Base-by-base conservation (phyloP, 2,797 vertebrate species). In the Strix occidentalis region DNA sequence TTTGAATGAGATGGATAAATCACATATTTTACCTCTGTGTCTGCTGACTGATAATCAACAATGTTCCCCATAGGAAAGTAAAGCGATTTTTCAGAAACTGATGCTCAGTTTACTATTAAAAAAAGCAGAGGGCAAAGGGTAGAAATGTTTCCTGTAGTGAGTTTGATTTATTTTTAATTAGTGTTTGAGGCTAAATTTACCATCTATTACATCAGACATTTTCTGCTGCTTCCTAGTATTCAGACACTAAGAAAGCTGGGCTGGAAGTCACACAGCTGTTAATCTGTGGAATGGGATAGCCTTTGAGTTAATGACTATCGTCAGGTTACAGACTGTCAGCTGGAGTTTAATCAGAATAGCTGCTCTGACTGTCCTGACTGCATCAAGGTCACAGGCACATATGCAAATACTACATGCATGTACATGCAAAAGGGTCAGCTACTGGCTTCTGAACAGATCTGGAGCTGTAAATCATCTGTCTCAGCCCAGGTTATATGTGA, bases 241-340 rank as follows among this genome's bases (percentile, higher is more conserved):
- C 58, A 91, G 65, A 85, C 43, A 45, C 50, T n/a, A 31, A 70
- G 72, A 86, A 85, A 93, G 48, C 48, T 5, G 3, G 46, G 54
- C 57, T 96, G 86, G 57, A 94, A 95, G 70, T 72, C 43, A 5
- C 75, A 68, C 86, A 96, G 86, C 68, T 95, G 86, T 75, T 93
- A 41, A 95, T 83, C 15, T 95, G 64, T 89, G 80, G 76, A 80
- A 90, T 74, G 75, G 66, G 33, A 78, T 9, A 74, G n/a, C 41
- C 54, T 79, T 87, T 68, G 75, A 76, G 41, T 53, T 93, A 90
- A 96, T 93, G 46, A 72, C 61, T 82, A 70, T 81, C 28, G 21
- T 93, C 91, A 76, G 19, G 31, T 96, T 95, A 97, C 86, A 94
- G 56, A 71, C 33, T 80, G 81, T 89, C 94, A 96, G 82, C 79